phyloP scores from a whole-genome alignment of 2,888 invertebrate genomes.

The Rutpela maculata region DNA sequence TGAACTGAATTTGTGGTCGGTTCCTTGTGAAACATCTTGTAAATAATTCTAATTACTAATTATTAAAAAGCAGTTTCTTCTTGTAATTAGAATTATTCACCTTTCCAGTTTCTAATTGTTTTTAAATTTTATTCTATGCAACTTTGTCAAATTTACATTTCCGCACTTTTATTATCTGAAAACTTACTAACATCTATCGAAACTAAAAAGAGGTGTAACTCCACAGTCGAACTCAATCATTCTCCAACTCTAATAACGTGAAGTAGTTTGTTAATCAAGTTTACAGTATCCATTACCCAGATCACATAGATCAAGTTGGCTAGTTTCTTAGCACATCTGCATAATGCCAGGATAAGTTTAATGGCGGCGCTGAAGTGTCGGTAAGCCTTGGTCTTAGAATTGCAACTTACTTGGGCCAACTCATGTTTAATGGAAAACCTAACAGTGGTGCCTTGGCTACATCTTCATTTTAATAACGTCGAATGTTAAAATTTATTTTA shows the following conservation, averaged over 20 bases:
- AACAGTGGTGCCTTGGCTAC: conserved; percentile 32
- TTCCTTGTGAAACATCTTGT: too few relatives aligned
- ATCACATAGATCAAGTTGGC: conserved; percentile 45
- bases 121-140: too few relatives aligned
- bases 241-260: neutral
- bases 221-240: neutral
- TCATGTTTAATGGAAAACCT: conserved; percentile 49
- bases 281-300: conserved; percentile 44
- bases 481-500: conserved; percentile 23
- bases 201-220: neutral
- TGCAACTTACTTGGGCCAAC: conserved; percentile 36
- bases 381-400: conserved; percentile 39
- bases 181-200: neutral
- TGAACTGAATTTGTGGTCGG: too few relatives aligned
- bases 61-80: too few relatives aligned
- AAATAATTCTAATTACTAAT: too few relatives aligned
- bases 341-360: conserved; percentile 48
- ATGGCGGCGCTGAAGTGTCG: conserved; percentile 42
- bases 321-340: conserved; percentile 42
- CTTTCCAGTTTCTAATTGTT: too few relatives aligned
- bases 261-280: conserved; percentile 42
- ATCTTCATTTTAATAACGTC: conserved; percentile 42
- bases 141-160: too few relatives aligned
- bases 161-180: too few relatives aligned
- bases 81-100: too few relatives aligned